Conservation (phyloP, 2,113 vertebrate genomes). For the Prinia subflava region DNA sequence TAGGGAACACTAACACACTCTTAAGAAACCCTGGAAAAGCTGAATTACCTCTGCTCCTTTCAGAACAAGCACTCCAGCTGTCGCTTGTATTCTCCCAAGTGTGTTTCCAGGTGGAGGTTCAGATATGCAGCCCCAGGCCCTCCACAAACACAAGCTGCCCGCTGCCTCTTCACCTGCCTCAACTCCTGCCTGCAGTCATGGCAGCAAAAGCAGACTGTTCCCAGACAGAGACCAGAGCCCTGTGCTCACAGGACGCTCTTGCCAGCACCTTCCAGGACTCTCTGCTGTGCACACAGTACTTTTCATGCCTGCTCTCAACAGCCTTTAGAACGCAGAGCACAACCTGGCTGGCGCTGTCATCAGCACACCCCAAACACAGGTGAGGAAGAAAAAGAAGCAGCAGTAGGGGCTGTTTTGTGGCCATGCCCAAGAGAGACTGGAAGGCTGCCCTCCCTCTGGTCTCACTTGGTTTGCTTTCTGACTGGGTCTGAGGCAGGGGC, state of each 20-base stretch:
- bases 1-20: not conserved
- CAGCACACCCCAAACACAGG: not conserved
- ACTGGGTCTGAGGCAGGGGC: too few relatives aligned
- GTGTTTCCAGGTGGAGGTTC: too few relatives aligned
- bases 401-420: too few relatives aligned
- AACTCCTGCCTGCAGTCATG: fast-evolving
- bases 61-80: not conserved
- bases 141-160: not conserved
- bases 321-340: not conserved
- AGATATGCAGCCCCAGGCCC: not conserved
- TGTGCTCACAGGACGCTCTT: not conserved
- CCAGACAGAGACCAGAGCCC: too few relatives aligned
- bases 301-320: not conserved
- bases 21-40: not conserved
- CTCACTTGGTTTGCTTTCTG: too few relatives aligned
- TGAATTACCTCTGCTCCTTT: not conserved
- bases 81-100: not conserved
- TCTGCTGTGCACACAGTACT: not conserved
- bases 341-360: not conserved
- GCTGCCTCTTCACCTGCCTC: not conserved
- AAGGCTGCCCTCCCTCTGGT: too few relatives aligned
- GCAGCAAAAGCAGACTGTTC: not conserved
- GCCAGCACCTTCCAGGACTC: not conserved
- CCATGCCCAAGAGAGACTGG: too few relatives aligned
- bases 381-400: fast-evolving